phyloP scores from a whole-genome alignment of 2,888 invertebrate species.

The Dicyrtoma fusca region DNA sequence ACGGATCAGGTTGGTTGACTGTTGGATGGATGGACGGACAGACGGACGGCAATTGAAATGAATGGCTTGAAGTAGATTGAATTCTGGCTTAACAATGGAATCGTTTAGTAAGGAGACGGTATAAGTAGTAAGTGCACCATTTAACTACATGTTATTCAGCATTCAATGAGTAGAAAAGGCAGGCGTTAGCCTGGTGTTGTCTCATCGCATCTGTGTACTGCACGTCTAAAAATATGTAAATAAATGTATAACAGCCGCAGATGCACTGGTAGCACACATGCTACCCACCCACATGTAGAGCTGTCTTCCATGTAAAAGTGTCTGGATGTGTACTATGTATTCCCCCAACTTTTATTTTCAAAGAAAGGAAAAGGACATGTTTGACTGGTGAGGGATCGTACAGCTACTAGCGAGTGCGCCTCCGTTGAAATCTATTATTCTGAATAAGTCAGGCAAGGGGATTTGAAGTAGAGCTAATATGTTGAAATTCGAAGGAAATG shows the following conservation, averaged over 20 bases:
- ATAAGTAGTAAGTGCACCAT: slow-evolving; percentile 21
- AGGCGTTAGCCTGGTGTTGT: no score
- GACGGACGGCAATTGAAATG: slow-evolving; percentile 35
- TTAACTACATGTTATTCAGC: slow-evolving; percentile 5
- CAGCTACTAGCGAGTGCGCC: neutral
- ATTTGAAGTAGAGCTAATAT: slow-evolving; percentile 7
- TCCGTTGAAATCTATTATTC: slow-evolving; percentile 17
- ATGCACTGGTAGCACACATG: no score
- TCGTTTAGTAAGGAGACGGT: slow-evolving; percentile 35
- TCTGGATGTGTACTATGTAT: neutral
- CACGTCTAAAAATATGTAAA: no score
- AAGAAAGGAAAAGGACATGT: neutral
- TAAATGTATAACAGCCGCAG: no score
- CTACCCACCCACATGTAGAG: neutral
- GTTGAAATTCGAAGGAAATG: slow-evolving; percentile 38
- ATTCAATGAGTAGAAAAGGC: slow-evolving; percentile 11
- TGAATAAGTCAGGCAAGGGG: slow-evolving; percentile 21
- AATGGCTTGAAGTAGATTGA: slow-evolving; percentile 35
- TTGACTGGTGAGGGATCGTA: neutral
- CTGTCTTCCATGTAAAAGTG: neutral
- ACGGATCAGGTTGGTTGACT: slow-evolving; percentile 23
- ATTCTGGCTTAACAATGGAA: slow-evolving; percentile 36
- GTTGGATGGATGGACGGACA: slow-evolving; percentile 8
- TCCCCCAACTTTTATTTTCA: no score
- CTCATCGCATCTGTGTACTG: no score